These are phyloP conservation scores for Diplodus puntazzo DNA, from an alignment of 2,797 vertebrate genomes.

Conservation along the genomic window DNA sequence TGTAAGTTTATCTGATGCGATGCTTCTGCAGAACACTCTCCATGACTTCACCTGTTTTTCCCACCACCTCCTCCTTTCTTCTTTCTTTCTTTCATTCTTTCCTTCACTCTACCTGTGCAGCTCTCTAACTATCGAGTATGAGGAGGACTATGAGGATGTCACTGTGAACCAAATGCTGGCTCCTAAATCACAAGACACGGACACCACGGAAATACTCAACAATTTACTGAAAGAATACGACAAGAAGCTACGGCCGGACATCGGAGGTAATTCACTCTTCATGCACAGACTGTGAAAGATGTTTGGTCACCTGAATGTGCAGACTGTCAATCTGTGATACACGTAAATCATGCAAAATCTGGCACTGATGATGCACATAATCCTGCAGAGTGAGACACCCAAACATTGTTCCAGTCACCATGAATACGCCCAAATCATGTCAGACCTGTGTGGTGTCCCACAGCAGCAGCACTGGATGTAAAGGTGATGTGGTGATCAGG, in stretches of 20 bases:
- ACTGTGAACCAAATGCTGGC: constrained; percentile 92
- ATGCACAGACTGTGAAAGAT: neutral
- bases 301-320: neutral
- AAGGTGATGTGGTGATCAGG: neutral
- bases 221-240: constrained; percentile 94
- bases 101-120: constrained; percentile 74
- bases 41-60: neutral
- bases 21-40: neutral
- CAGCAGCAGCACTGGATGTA: no score
- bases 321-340: neutral
- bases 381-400: neutral
- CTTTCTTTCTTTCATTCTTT: neutral
- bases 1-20: constrained; percentile 4
- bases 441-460: no score
- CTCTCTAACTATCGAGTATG: constrained; percentile 87
- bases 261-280: constrained; percentile 87
- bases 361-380: neutral
- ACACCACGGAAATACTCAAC: constrained; percentile 94
- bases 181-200: constrained; percentile 91
- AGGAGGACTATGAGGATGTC: constrained; percentile 93
- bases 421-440: no score
- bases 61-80: neutral
- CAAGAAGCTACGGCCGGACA: constrained; percentile 95
- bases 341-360: no score
- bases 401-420: no score